phyloP scores from a whole-genome alignment of 2,888 invertebrate species.

The Chrysolina oricalcia region DNA sequence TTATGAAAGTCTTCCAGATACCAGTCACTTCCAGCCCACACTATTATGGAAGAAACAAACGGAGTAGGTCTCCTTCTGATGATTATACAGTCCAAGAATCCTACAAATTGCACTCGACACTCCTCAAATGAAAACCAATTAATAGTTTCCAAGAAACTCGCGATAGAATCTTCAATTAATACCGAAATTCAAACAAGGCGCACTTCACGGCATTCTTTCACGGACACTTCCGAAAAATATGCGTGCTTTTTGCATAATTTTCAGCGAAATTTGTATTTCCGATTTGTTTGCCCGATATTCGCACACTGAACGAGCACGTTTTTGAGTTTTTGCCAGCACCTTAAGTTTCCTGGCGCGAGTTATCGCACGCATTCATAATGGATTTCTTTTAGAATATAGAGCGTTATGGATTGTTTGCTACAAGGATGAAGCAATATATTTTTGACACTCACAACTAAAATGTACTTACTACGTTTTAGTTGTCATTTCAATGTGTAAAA shows the following conservation, averaged over 20 bases:
- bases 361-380: conserved; percentile 22
- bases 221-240: conserved; percentile 31
- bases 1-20: too few relatives aligned
- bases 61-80: neutral
- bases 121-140: neutral
- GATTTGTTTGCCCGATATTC: conserved; percentile 50
- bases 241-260: conserved; percentile 47
- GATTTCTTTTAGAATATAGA: conserved; percentile 8
- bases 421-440: conserved; percentile 2
- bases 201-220: conserved; percentile 34
- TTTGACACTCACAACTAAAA: too few relatives aligned
- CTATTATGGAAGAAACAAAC: neutral
- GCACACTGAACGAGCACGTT: conserved; percentile 44
- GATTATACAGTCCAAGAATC: neutral
- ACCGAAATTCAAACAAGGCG: neutral
- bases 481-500: too few relatives aligned
- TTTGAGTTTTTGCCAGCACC: conserved; percentile 37
- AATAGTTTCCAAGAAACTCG: neutral
- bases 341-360: conserved; percentile 15
- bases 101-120: neutral
- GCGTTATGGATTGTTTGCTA: conserved; percentile 16
- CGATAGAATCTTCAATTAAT: conserved; percentile 1
- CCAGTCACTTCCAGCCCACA: too few relatives aligned
- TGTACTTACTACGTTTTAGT: too few relatives aligned
- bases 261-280: conserved; percentile 48